Evolutionary conservation across 2,797 vertebrate genomes (phyloP).

Genomic region (Chrosomus eos): DNA sequence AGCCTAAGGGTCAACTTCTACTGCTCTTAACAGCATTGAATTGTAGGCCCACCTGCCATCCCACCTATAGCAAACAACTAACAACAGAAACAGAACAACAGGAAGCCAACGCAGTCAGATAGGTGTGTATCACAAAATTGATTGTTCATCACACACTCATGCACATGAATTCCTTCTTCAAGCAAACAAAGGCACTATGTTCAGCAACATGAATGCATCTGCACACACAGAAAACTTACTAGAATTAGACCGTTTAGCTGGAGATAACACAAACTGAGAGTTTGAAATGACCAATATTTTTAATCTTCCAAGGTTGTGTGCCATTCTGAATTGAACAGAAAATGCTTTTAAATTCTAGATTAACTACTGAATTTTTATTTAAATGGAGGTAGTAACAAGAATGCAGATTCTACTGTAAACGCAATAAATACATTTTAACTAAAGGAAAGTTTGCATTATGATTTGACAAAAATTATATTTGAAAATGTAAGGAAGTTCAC

Average conservation of each 20-base stretch:
- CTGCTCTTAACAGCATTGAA: slow-evolving; percentile 61
- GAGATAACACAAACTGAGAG: not conserved
- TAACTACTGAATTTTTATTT: not conserved
- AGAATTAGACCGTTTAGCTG: not conserved
- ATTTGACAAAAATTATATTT: not conserved
- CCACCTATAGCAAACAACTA: slow-evolving; percentile 21
- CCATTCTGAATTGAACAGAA: not conserved
- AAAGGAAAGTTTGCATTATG: not conserved
- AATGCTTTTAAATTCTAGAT: not conserved
- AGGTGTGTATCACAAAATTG: slow-evolving; percentile 1
- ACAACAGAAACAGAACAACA: slow-evolving; percentile 8
- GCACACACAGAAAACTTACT: not conserved
- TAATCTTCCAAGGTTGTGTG: not conserved
- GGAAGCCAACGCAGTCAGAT: slow-evolving; percentile 16
- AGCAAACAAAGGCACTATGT: not conserved
- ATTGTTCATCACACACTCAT: not conserved
- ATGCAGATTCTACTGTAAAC: not conserved
- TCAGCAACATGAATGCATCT: not conserved
- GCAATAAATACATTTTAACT: not conserved
- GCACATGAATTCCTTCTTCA: not conserved
- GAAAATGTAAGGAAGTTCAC: not conserved
- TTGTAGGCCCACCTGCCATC: slow-evolving; percentile 21
- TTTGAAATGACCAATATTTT: not conserved
- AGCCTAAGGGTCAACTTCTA: slow-evolving; percentile 60
- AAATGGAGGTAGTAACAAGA: not conserved